Percentiles rank a stretch among this genome's conserved stretches.
These are phyloP conservation scores for Magallana angulata DNA, from an alignment of 1,140 invertebrate genomes.

Conservation along the genomic window DNA sequence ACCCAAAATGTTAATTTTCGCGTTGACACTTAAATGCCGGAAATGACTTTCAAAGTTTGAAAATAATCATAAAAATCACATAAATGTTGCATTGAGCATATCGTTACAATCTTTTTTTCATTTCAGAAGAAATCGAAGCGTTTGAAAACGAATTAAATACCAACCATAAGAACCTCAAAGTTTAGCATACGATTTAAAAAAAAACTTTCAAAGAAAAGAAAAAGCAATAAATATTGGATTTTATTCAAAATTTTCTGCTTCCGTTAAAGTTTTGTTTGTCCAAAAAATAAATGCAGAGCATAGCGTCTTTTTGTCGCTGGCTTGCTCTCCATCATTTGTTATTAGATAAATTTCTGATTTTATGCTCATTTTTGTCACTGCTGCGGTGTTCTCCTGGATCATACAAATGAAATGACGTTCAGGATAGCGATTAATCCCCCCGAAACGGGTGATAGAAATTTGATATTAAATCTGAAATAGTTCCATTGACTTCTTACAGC, in stretches of 20 bases:
- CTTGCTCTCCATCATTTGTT: slow-evolving; percentile 4
- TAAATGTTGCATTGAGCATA: neutral
- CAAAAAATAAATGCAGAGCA: neutral
- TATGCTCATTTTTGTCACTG: slow-evolving; percentile 11
- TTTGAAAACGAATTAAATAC: neutral
- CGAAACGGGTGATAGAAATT: slow-evolving; percentile 1
- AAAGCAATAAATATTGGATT: neutral
- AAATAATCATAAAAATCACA: neutral
- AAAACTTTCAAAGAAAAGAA: neutral
- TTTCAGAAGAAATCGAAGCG: neutral
- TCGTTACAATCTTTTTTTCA: neutral
- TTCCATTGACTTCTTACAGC: neutral
- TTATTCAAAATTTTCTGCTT: neutral
- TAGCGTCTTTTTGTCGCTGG: neutral
- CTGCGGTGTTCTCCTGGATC: neutral
- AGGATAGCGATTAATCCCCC: slow-evolving; percentile 10
- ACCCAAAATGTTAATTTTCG: neutral
- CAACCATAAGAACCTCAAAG: neutral
- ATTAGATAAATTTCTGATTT: slow-evolving; percentile 35
- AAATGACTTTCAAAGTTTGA: too few species aligned
- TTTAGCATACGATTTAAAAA: neutral
- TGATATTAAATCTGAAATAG: slow-evolving; percentile 2
- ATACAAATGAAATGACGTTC: neutral
- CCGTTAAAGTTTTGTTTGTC: neutral
- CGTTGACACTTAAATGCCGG: neutral